A percentile compares a stretch with the other conserved stretches of the same genome.
Evolutionary conservation across 2,797 vertebrate genomes (phyloP).

Genomic region (Sarcoramphus papa): DNA sequence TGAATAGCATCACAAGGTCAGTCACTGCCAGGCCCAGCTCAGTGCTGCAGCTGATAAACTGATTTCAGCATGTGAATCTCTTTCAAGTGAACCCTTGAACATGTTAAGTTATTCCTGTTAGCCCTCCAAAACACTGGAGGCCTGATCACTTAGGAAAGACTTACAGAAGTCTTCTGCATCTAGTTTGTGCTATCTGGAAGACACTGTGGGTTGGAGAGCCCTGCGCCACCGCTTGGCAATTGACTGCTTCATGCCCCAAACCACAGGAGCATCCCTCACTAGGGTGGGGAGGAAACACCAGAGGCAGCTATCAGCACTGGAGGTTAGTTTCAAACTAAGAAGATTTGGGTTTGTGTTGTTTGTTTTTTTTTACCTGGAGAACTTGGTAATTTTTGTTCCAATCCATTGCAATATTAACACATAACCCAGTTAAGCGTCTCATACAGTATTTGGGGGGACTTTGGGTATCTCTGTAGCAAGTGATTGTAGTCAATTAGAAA

Average conservation of each 20-base stretch:
- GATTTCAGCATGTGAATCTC: neutral
- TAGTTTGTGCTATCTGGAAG: neutral
- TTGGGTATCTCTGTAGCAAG: neutral
- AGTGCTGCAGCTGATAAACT: neutral
- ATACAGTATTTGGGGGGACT: neutral
- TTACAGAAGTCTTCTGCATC: neutral
- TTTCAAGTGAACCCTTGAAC: neutral
- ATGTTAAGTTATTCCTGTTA: rapidly evolving
- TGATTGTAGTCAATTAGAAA: neutral
- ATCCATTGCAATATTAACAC: neutral
- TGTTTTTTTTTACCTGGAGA: neutral
- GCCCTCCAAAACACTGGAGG: neutral
- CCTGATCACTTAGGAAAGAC: neutral
- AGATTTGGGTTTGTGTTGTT: rapidly evolving
- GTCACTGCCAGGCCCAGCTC: rapidly evolving
- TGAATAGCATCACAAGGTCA: neutral
- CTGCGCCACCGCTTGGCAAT: rapidly evolving
- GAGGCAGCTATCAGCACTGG: neutral
- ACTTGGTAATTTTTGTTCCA: neutral
- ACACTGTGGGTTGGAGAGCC: neutral
- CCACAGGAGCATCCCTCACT: neutral
- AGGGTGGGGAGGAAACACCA: neutral
- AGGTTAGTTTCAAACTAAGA: neutral
- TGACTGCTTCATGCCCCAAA: neutral
- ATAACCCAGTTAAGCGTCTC: neutral